A percentile compares a stretch with the other conserved stretches of the same genome.
These are phyloP conservation scores for Sebastes cheni DNA, from an alignment of 2,797 vertebrate genomes.

Conservation along the genomic window DNA sequence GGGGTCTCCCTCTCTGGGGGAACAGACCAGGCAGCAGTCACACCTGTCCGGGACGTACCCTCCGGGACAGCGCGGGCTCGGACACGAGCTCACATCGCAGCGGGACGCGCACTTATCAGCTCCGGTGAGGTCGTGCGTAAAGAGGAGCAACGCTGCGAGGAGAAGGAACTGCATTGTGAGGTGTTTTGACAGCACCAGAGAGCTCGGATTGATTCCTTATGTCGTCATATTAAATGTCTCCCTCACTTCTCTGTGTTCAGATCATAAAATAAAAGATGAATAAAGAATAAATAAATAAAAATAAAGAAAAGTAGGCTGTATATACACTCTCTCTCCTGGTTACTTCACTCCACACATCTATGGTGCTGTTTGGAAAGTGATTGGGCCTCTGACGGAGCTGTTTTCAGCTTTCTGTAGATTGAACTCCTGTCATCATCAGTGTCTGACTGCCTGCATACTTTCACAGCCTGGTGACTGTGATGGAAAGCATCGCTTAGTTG, in stretches of 20 bases:
- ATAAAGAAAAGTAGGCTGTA: neutral
- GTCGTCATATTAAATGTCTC: neutral
- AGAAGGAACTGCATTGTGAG: slow-evolving; percentile 60
- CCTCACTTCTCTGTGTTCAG: neutral
- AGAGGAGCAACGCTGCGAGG: slow-evolving; percentile 47
- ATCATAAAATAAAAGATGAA: neutral
- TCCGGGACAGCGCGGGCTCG: slow-evolving; percentile 88
- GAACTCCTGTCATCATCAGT: neutral
- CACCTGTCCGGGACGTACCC: slow-evolving; percentile 91
- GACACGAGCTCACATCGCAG: slow-evolving; percentile 90
- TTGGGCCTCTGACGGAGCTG: neutral
- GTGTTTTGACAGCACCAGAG: neutral
- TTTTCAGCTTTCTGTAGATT: neutral
- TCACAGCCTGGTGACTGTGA: neutral
- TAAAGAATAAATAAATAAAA: no score
- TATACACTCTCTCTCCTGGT: neutral
- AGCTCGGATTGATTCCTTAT: neutral
- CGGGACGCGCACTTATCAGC: slow-evolving; percentile 81
- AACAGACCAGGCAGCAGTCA: slow-evolving; percentile 93
- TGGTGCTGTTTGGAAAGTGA: neutral
- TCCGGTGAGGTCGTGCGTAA: slow-evolving; percentile 56
- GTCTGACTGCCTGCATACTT: slow-evolving; percentile 2
- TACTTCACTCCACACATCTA: neutral
- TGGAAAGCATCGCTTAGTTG: neutral
- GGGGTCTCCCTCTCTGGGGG: slow-evolving; percentile 87